These are phyloP conservation scores for Dasyurus viverrinus DNA, from an alignment of 2,113 vertebrate species.

Conservation along the genomic window DNA sequence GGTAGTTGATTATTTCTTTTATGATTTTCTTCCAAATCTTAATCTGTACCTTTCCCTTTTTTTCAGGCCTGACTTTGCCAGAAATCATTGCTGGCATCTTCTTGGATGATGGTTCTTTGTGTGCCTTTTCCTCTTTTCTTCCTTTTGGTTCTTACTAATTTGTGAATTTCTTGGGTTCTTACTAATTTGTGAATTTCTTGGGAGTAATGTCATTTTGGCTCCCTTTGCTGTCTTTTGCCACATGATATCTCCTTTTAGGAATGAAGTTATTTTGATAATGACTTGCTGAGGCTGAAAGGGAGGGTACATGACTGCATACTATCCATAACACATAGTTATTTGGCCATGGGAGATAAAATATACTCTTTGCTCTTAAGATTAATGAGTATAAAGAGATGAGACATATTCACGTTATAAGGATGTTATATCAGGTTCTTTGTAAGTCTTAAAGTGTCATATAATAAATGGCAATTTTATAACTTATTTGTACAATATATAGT, in stretches of 20 bases:
- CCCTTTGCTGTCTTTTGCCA: background rate
- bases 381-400: background rate
- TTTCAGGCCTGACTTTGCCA: background rate
- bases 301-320: background rate
- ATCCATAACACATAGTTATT: background rate
- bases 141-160: background rate
- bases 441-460: background rate
- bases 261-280: background rate
- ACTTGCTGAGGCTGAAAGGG: background rate
- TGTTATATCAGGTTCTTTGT: background rate
- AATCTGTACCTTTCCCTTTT: background rate
- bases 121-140: background rate
- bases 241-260: background rate
- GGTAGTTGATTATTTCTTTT: background rate
- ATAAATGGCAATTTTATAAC: background rate
- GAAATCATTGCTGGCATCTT: background rate
- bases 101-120: background rate
- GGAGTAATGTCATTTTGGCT: background rate
- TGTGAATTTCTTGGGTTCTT: background rate
- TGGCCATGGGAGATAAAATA: background rate
- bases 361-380: background rate
- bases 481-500: background rate
- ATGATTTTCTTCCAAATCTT: background rate
- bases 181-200: background rate
- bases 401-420: background rate